phyloP scores from a whole-genome alignment of 2,113 vertebrate species.

The Apteryx owenii region DNA sequence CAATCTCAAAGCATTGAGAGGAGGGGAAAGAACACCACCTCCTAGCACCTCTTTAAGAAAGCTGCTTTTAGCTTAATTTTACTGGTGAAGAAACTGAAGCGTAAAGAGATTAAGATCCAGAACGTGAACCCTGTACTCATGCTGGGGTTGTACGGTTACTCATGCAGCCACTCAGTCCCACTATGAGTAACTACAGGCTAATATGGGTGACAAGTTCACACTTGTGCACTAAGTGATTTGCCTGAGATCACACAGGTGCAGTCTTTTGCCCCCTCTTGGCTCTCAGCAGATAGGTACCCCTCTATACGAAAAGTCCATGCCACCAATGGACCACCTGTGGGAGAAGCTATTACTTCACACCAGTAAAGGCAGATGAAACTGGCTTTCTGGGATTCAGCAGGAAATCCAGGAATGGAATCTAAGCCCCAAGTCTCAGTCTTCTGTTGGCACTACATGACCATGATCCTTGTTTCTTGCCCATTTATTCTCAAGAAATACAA shows the following conservation, averaged over 20 bases:
- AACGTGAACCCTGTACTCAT: accelerated
- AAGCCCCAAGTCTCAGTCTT: background rate
- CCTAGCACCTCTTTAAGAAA: background rate
- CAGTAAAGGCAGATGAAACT: background rate
- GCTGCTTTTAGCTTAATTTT: background rate
- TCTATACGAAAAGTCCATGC: background rate
- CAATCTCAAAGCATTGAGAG: background rate
- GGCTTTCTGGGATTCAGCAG: background rate
- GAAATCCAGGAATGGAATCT: background rate
- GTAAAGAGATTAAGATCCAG: background rate
- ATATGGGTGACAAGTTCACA: background rate
- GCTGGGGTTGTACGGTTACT: background rate
- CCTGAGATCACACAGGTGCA: background rate
- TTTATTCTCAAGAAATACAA: background rate
- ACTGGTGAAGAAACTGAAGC: background rate
- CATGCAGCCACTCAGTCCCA: background rate
- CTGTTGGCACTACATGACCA: background rate
- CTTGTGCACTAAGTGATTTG: background rate
- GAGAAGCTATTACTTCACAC: background rate
- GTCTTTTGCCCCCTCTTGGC: background rate
- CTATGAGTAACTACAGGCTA: background rate
- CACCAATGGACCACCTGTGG: background rate
- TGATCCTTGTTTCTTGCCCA: background rate
- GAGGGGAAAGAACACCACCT: background rate
- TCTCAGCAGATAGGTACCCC: background rate